phyloP scores from a whole-genome alignment of 2,888 invertebrate genomes.

The Branchipolynoe longqiensis region DNA sequence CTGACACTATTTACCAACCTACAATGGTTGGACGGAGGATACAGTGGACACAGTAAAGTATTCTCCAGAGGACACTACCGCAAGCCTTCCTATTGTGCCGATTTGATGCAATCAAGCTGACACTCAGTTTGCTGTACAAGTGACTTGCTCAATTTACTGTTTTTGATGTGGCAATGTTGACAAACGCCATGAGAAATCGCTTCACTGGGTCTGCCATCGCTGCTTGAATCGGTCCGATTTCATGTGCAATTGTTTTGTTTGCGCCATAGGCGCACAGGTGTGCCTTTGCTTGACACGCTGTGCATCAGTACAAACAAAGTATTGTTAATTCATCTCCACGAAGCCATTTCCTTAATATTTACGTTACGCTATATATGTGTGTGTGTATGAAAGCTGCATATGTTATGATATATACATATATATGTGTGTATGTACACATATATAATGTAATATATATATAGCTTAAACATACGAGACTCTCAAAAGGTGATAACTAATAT shows the following conservation, averaged over 20 bases:
- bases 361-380: background rate
- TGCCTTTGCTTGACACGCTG: background rate
- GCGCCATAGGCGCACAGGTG: background rate
- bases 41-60: slow-evolving; percentile 33
- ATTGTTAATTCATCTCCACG: background rate
- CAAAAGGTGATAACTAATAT: no score
- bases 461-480: no score
- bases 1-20: slow-evolving; percentile 50
- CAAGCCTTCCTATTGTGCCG: background rate
- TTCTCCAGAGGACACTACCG: slow-evolving; percentile 42
- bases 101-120: background rate
- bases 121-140: background rate
- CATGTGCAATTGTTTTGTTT: background rate
- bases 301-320: background rate
- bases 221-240: slow-evolving; percentile 5
- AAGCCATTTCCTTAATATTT: slow-evolving; percentile 13
- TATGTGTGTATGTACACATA: no score
- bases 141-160: background rate
- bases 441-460: no score
- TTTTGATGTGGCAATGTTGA: slow-evolving; percentile 35
- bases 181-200: slow-evolving; percentile 42
- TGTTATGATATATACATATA: no score
- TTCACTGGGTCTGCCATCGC: slow-evolving; percentile 37
- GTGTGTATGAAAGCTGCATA: no score
- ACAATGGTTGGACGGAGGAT: background rate